Percentiles rank a stretch among this genome's conserved stretches.
These are phyloP conservation scores for Catonia carolina DNA, from an alignment of 2,888 invertebrate species.

Conservation along the genomic window DNA sequence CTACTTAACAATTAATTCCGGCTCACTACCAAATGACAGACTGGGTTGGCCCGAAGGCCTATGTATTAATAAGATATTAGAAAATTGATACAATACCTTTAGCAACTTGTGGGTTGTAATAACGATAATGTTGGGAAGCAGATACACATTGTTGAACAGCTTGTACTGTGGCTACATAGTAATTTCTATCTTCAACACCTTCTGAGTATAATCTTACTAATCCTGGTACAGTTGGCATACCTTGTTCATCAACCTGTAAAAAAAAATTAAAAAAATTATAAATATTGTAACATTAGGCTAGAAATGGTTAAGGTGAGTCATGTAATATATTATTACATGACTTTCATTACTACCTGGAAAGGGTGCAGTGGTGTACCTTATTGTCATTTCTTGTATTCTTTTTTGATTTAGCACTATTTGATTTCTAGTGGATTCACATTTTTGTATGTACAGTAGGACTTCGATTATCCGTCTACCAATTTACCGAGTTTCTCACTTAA, in stretches of 20 bases:
- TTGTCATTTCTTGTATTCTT: no score
- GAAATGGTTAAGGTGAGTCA: no score
- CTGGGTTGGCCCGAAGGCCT: no score
- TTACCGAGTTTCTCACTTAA: no score
- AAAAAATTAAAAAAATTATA: conserved; percentile 9
- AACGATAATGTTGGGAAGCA: conserved; percentile 47
- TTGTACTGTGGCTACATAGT: conserved; percentile 66
- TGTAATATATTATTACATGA: conserved; percentile 3
- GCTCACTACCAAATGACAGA: no score
- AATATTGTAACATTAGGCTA: no score
- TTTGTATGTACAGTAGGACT: no score
- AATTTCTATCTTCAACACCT: conserved; percentile 69
- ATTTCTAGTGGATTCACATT: no score
- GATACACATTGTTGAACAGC: conserved; percentile 62
- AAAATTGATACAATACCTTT: conserved; percentile 23
- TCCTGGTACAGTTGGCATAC: conserved; percentile 68
- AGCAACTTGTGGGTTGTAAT: conserved; percentile 44
- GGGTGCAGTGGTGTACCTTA: no score
- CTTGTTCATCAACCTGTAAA: conserved; percentile 59
- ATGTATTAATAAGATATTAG: not conserved
- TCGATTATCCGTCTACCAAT: no score
- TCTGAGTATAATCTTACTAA: conserved; percentile 65
- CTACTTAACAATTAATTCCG: no score
- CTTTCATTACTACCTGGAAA: conserved; percentile 18
- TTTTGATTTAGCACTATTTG: no score